Conservation (phyloP, 2,888 invertebrate species). For the Lamellibrachia satsuma region DNA sequence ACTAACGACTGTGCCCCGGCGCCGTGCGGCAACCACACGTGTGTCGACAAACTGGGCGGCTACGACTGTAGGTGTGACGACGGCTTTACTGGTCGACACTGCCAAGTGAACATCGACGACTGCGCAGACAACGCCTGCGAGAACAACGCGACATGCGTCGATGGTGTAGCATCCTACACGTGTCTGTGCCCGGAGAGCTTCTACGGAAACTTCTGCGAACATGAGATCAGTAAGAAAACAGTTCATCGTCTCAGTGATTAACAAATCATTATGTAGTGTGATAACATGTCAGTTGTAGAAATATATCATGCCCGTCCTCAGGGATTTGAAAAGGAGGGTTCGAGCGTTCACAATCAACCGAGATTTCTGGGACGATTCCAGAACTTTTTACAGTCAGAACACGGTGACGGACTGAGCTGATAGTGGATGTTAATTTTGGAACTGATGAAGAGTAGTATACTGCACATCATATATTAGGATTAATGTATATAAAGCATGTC, state of each 20-base stretch:
- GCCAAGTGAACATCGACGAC: background rate
- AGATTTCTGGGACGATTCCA: too few species aligned
- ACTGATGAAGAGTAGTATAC: too few species aligned
- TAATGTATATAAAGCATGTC: background rate
- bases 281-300: background rate
- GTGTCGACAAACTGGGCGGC: background rate
- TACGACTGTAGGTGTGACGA: background rate
- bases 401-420: too few species aligned
- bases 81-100: background rate
- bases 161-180: background rate
- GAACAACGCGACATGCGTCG: background rate
- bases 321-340: background rate
- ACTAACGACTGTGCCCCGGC: background rate
- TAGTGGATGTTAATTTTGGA: too few species aligned
- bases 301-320: background rate
- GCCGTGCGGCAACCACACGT: too few species aligned
- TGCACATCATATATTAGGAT: too few species aligned
- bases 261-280: background rate
- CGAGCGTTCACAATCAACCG: too few species aligned
- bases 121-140: background rate
- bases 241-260: background rate
- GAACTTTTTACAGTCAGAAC: too few species aligned
- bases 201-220: background rate
- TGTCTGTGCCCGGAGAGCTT: background rate
- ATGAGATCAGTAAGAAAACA: background rate